Evolutionary conservation across 2,797 vertebrate genomes (phyloP), one percentile per base, ranked within the genome.

Genomic region (Dallia pectoralis): DNA sequence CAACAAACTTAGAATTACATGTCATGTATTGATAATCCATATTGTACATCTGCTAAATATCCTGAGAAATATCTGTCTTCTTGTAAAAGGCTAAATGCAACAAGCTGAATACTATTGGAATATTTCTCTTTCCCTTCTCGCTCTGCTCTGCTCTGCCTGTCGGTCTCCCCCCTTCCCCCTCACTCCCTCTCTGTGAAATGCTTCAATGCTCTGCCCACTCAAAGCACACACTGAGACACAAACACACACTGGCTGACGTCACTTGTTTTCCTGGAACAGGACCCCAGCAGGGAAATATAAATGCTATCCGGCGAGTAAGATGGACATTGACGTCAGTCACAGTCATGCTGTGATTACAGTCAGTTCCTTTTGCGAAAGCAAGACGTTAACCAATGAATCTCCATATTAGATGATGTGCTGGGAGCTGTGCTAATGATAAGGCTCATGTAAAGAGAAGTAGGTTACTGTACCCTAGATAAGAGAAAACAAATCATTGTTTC

Each of bases 211-310:
- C 66, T 79, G 87, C 88, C 88, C 91, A 91, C 89, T 91, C 90
- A 89, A 66, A 81, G 80, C 81, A 80, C 53, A 12, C n/a, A 56
- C 53, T 22, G 19, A 56, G 19, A 56, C 49, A 51, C 49, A 53
- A n/a, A 56, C 51, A 56, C 86, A 86, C 87, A 83, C 91, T 75
- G 77, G 88, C 91, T 95, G 93, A 96, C 93, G 94, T 97, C 95
- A 95, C 84, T 85, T 79, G 82, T 87, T 92, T 97, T 96, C 95
- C 95, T 94, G 95, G 95, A 96, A 96, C 92, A 90, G 82, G 78
- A 89, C 92, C 89, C 93, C 93, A 91, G 93, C 91, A 88, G 91
- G 87, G 86, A 91, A 92, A 94, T 95, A 95, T 93, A 94, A 94
- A 96, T 95, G 93, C 89, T 91, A 92, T 91, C 90, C 86, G 90